Evolutionary conservation across 53 echinoderm and acorn worm species (phyloP).

Genomic region (Temnopleurus reevesii): DNA sequence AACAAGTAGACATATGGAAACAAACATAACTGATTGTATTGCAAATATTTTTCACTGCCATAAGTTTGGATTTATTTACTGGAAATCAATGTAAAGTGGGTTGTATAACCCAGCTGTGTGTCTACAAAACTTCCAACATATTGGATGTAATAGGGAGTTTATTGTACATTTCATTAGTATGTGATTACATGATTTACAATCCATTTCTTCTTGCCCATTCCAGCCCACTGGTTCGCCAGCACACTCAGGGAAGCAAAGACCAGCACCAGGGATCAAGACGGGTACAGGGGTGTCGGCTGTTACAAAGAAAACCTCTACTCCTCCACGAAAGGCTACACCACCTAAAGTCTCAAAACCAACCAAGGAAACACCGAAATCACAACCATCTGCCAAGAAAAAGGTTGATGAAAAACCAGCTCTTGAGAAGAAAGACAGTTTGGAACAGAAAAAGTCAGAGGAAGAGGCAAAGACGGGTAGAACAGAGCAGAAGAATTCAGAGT

Average conservation of each 20-base stretch:
- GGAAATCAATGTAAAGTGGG: too few relatives aligned
- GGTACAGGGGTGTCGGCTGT: not conserved
- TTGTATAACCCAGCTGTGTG: too few relatives aligned
- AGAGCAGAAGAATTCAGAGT: not conserved
- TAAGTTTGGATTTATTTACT: too few relatives aligned
- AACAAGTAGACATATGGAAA: too few relatives aligned
- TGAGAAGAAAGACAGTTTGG: not conserved
- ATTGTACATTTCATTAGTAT: too few relatives aligned
- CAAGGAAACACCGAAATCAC: not conserved
- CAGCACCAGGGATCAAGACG: not conserved
- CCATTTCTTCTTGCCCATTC: not conserved
- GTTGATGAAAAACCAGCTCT: not conserved
- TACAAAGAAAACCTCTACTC: not conserved
- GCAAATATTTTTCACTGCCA: too few relatives aligned
- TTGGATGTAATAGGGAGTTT: too few relatives aligned
- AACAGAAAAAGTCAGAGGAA: not conserved
- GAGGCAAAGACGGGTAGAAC: not conserved
- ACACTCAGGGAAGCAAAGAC: slow-evolving; percentile 6
- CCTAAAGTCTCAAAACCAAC: not conserved
- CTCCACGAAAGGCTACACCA: slow-evolving; percentile 36
- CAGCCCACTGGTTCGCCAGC: not conserved
- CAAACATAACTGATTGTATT: too few relatives aligned
- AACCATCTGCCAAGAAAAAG: slow-evolving; percentile 27
- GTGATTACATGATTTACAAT: not conserved
- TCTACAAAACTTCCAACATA: too few relatives aligned